These are phyloP conservation scores for Corythoichthys haematopterus DNA, from an alignment of 2,113 vertebrate species.

Conservation along the genomic window DNA sequence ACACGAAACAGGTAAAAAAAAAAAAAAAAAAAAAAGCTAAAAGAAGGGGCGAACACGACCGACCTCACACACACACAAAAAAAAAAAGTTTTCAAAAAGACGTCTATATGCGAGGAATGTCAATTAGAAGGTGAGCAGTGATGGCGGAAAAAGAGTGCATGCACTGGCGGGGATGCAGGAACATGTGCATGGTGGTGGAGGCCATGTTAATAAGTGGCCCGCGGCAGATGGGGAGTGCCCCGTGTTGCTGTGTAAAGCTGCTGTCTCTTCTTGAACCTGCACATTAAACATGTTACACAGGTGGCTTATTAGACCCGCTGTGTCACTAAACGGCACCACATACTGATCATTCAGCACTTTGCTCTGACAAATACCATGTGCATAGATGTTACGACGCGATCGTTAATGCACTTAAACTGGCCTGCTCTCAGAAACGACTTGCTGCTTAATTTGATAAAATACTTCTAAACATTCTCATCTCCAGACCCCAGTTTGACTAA, in stretches of 20 bases:
- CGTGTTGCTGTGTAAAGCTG: conserved; percentile 58
- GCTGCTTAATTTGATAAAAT: conserved; percentile 37
- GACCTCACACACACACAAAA: no score
- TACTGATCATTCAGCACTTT: conserved; percentile 41
- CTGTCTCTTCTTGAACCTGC: conserved; percentile 67
- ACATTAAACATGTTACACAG: conserved; percentile 72
- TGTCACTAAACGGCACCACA: conserved; percentile 40
- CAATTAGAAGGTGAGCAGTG: conserved; percentile 36
- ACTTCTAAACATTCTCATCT: conserved; percentile 50
- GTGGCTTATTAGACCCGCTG: conserved; percentile 68
- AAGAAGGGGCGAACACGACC: no score
- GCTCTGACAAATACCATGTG: conserved; percentile 40
- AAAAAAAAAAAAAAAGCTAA: no score
- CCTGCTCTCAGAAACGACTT: conserved; percentile 2
- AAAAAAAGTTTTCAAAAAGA: conserved; percentile 1
- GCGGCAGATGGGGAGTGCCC: conserved; percentile 60
- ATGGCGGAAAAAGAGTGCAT: conserved; percentile 37
- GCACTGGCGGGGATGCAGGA: conserved; percentile 40
- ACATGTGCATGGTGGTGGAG: conserved; percentile 51
- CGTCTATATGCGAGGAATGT: conserved; percentile 22
- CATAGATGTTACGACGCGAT: conserved; percentile 13
- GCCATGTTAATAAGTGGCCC: conserved; percentile 66
- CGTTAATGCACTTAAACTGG: conserved; percentile 14
- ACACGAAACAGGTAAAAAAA: no score
- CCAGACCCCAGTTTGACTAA: conserved; percentile 53